Conservation (phyloP, 2,113 vertebrate genomes). For the Lamprotornis superbus region DNA sequence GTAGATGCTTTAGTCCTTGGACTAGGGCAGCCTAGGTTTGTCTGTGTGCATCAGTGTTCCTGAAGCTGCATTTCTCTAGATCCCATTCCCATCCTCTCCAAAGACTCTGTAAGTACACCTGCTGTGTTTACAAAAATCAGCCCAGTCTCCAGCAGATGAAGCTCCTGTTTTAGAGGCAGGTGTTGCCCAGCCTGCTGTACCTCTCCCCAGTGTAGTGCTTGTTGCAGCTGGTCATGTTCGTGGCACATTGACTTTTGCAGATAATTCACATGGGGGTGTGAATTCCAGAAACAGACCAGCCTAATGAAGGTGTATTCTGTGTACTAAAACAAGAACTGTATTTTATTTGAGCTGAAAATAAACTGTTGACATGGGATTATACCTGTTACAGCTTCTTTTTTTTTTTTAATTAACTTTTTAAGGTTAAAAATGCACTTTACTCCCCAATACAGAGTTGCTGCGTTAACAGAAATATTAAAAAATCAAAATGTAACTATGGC, state of each 20-base stretch:
- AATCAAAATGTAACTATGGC: background rate
- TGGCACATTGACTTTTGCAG: background rate
- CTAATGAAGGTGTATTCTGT: conserved; percentile 36
- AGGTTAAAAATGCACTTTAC: background rate
- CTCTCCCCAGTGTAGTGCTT: background rate
- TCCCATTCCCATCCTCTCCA: background rate
- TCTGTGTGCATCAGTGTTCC: background rate
- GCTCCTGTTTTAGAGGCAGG: background rate
- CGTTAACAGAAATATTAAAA: background rate
- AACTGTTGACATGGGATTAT: conserved; percentile 45
- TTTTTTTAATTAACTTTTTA: background rate
- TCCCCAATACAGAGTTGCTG: background rate
- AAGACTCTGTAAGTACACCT: background rate
- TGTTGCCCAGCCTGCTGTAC: background rate
- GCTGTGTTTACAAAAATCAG: background rate
- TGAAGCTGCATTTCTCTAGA: background rate
- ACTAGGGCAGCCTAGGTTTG: background rate
- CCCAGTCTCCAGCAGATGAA: background rate
- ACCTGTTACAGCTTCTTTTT: conserved; percentile 36
- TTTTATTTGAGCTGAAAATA: conserved; percentile 53
- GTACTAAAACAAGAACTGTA: conserved; percentile 41
- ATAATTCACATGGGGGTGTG: background rate
- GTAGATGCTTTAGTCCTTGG: background rate
- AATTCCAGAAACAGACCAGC: background rate
- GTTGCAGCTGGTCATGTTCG: background rate